phyloP scores from a whole-genome alignment of 2,797 vertebrate species.

The Poecilia gillii region DNA sequence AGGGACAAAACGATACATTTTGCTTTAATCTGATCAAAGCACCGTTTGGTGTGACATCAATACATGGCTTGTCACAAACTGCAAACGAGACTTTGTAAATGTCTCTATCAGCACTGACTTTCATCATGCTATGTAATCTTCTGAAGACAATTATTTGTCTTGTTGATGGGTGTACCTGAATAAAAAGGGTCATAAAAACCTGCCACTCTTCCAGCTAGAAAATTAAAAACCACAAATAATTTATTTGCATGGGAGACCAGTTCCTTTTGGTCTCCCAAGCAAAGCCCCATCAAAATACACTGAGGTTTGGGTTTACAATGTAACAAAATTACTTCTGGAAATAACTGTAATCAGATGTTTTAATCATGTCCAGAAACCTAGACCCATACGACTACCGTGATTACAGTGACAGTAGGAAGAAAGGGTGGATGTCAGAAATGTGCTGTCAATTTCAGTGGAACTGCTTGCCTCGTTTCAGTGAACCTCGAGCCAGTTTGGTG shows the following conservation, averaged over 20 bases:
- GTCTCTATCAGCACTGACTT: background rate
- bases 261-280: background rate
- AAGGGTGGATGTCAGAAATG: background rate
- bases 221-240: background rate
- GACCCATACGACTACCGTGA: background rate
- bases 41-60: background rate
- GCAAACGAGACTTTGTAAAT: background rate
- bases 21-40: background rate
- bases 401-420: background rate
- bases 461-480: conserved; percentile 73
- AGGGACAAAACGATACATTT: background rate
- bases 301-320: background rate
- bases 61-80: background rate
- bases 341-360: background rate
- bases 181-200: background rate
- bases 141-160: background rate
- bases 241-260: background rate
- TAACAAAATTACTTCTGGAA: background rate
- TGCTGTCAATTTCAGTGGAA: background rate
- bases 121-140: background rate
- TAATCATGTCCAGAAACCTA: background rate
- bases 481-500: conserved; percentile 79
- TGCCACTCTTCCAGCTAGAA: background rate
- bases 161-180: background rate
- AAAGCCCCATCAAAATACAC: background rate